Conservation (phyloP, 2,797 vertebrate genomes). For the Sphenodon punctatus region DNA sequence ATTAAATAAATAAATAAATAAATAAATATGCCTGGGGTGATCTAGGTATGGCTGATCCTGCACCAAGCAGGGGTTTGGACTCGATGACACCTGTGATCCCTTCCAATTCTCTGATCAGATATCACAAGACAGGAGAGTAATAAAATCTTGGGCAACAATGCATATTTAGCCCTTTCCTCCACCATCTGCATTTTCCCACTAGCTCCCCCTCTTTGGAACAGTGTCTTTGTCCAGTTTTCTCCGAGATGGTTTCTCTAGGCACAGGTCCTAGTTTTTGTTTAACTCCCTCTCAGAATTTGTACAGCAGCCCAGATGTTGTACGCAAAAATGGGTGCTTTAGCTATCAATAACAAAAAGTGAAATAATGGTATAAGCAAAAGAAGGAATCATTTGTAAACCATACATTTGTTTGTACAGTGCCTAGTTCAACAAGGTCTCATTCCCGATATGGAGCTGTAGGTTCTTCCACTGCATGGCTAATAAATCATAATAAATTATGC, state of each 20-base stretch:
- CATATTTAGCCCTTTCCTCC: neutral
- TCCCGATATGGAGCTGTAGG: neutral
- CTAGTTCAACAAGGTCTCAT: slow-evolving; percentile 26
- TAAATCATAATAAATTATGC: slow-evolving; percentile 24
- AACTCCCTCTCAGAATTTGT: slow-evolving; percentile 46
- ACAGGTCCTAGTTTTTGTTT: slow-evolving; percentile 56
- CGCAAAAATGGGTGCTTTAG: slow-evolving; percentile 3
- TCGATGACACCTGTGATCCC: too few species aligned
- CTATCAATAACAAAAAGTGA: neutral
- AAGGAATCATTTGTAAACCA: slow-evolving; percentile 48
- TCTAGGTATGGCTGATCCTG: too few species aligned
- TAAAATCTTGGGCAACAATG: neutral
- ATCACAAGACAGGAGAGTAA: neutral
- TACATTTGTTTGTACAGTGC: slow-evolving; percentile 36
- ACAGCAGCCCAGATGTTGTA: slow-evolving; percentile 37
- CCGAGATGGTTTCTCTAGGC: slow-evolving; percentile 61
- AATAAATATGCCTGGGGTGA: too few species aligned
- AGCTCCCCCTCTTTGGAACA: slow-evolving; percentile 45
- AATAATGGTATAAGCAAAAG: slow-evolving; percentile 15
- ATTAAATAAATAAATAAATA: too few species aligned
- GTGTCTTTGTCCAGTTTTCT: slow-evolving; percentile 50
- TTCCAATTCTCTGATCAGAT: too few species aligned
- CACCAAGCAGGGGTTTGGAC: too few species aligned
- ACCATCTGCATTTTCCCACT: neutral
- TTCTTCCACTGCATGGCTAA: neutral